Evolutionary conservation across 35 echinoderm and acorn worm species (phyloP).

Genomic region (Eucidaris tribuloides): DNA sequence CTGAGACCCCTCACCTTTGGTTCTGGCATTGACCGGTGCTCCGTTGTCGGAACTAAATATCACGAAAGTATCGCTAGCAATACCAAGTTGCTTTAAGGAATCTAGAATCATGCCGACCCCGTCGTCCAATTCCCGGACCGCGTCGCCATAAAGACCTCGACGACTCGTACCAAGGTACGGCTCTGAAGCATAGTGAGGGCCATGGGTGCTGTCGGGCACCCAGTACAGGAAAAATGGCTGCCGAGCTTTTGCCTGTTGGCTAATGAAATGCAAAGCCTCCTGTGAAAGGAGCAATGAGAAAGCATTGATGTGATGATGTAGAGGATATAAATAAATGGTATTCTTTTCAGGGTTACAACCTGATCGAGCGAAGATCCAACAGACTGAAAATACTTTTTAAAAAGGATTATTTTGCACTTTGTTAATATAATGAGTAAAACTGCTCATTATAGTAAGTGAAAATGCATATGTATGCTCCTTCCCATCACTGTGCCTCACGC

Average conservation of each 20-base stretch:
- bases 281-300: not conserved
- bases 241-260: not conserved
- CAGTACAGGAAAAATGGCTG: slow-evolving; percentile 78
- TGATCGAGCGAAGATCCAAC: too few relatives aligned
- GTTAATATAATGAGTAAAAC: too few relatives aligned
- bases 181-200: slow-evolving; percentile 48
- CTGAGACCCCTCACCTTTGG: slow-evolving; percentile 34
- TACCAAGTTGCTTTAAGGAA: slow-evolving; percentile 34
- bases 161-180: slow-evolving; percentile 61
- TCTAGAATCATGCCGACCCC: slow-evolving; percentile 67
- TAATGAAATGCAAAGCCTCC: slow-evolving; percentile 76
- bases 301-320: too few relatives aligned
- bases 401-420: too few relatives aligned
- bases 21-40: slow-evolving; percentile 22
- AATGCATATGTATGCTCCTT: too few relatives aligned
- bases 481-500: too few relatives aligned
- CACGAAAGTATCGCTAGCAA: slow-evolving; percentile 65
- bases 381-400: too few relatives aligned
- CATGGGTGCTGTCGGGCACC: slow-evolving; percentile 70
- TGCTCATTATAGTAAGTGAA: too few relatives aligned
- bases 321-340: too few relatives aligned
- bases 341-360: too few relatives aligned
- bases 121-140: slow-evolving; percentile 67
- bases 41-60: slow-evolving; percentile 87
- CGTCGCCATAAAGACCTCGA: slow-evolving; percentile 79